Percentiles rank a stretch among this genome's conserved stretches.
Conservation (phyloP, 2,113 vertebrate genomes). For the Oenanthe oenanthe region DNA sequence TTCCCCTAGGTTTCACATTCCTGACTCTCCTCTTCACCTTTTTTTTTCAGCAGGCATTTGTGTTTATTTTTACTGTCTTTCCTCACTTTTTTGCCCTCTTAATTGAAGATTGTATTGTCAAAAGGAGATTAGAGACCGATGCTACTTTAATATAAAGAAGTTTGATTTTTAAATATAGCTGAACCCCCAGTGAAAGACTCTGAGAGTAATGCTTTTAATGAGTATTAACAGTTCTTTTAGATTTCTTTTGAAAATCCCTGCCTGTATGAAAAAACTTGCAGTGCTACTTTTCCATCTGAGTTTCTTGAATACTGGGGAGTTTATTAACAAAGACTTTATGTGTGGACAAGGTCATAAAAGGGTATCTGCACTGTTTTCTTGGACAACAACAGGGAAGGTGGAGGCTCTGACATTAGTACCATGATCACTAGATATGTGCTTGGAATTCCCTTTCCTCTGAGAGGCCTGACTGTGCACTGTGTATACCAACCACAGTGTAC, state of each 20-base stretch:
- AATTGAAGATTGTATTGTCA: not conserved
- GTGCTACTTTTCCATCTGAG: not conserved
- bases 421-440: not conserved
- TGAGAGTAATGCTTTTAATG: not conserved
- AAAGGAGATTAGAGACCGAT: not conserved
- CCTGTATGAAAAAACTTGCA: not conserved
- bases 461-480: not conserved
- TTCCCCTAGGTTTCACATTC: not conserved
- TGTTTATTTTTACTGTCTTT: not conserved
- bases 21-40: not conserved
- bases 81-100: fast-evolving
- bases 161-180: not conserved
- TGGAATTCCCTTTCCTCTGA: not conserved
- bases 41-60: not conserved
- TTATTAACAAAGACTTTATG: not conserved
- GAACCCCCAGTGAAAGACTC: not conserved
- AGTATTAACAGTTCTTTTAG: not conserved
- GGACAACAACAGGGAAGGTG: too few species aligned
- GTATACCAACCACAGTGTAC: too few species aligned
- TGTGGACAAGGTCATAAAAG: not conserved
- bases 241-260: not conserved
- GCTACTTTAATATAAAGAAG: not conserved
- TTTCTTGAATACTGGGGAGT: not conserved
- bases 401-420: not conserved
- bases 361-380: not conserved